These are phyloP conservation scores for Leucosticte australis DNA, from an alignment of 2,113 vertebrate genomes.

Conservation along the genomic window DNA sequence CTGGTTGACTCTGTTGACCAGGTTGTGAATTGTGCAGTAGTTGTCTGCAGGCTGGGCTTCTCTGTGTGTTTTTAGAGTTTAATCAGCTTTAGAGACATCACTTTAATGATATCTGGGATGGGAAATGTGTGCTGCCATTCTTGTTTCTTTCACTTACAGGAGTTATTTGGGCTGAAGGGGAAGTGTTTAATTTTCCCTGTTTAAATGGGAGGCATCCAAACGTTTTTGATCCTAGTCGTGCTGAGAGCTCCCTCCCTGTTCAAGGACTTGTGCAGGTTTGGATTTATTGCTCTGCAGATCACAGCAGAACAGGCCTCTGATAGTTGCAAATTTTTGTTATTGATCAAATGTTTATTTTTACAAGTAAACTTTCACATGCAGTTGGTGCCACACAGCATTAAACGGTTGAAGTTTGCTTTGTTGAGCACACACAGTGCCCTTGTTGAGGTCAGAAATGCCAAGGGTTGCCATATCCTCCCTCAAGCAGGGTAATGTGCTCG, in stretches of 20 bases:
- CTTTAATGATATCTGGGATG: not conserved
- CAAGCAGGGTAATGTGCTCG: rapidly evolving
- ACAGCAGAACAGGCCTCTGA: not conserved
- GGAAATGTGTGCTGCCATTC: not conserved
- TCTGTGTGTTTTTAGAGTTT: not conserved
- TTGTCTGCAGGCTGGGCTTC: not conserved
- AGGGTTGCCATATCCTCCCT: not conserved
- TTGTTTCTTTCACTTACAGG: not conserved
- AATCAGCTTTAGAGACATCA: not conserved
- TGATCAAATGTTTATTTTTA: not conserved
- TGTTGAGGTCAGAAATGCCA: not conserved
- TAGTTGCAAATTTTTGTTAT: rapidly evolving
- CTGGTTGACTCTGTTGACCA: too few species aligned
- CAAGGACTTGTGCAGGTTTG: not conserved
- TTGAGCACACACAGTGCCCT: not conserved
- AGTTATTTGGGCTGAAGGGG: not conserved
- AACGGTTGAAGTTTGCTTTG: not conserved
- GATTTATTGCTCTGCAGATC: not conserved
- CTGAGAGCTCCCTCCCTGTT: not conserved
- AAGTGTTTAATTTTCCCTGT: not conserved
- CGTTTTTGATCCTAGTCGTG: not conserved
- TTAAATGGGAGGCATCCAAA: not conserved
- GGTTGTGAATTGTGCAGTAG: not conserved
- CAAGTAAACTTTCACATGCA: rapidly evolving
- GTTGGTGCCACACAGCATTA: rapidly evolving